Base-by-base conservation (phyloP, 2,113 vertebrate genomes). In the Fregata magnificens region DNA sequence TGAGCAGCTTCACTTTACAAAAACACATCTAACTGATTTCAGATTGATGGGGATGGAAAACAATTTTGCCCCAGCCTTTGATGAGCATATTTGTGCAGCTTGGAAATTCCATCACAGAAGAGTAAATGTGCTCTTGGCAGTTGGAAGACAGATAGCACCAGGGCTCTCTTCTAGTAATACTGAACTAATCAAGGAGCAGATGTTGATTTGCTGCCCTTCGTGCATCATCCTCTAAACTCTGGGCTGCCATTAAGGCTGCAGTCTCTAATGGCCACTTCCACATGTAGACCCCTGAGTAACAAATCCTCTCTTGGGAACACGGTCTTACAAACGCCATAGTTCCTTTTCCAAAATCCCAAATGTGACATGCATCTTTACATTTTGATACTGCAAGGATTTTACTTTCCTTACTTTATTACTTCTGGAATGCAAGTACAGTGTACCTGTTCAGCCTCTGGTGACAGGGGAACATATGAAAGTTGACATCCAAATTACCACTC, bases 21-120 rank as follows among this genome's bases (percentile, higher is more conserved):
- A 97, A 97, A 90, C 90, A 86, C 42, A 89, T 95, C 38, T 67
- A 77, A 77, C 69, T 83, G 84, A 97, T 96, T 96, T 93, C 79
- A 92, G 76, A 97, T 90, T 96, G 92, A 93, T 93, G 32, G 61
- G 36, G 58, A 86, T 70, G 61, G 67, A 86, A 96, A 96, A 96
- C 52, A 97, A 70, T 93, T 92, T 65, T 97, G 93, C 83, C 93
- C 87, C 82, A 91, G 90, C 19, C 84, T 91, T 62, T 92, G 93
- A 95, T 78, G 34, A 94, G 40, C 73, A 77, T 95, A 93, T 95
- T 91, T 93, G 40, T 56, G 72, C 67, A 70, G 56, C 74, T 79
- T 94, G 78, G 78, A 94, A 97, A 84, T 86, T 91, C 56, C 76
- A 88, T 82, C 62, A 31, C 52, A 40, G 53, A 93, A 67, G 18